Evolutionary conservation across 2,888 invertebrate species (phyloP).

Genomic region (Cartodere bifasciata): DNA sequence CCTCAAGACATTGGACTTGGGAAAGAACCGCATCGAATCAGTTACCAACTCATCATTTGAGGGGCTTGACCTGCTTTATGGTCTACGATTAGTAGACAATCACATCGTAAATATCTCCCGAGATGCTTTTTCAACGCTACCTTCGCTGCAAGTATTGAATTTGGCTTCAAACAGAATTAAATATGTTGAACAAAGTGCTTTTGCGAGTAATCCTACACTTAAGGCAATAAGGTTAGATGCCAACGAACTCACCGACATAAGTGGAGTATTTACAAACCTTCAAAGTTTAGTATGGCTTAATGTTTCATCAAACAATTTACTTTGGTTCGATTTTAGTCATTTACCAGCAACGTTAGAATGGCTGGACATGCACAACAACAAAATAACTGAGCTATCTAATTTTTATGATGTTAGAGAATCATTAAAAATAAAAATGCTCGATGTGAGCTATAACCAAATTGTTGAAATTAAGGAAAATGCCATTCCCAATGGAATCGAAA

Average conservation of each 20-base stretch:
- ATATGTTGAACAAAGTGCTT: constrained; percentile 65
- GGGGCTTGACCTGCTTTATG: constrained; percentile 61
- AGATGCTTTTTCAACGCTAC: constrained; percentile 58
- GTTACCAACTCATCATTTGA: constrained; percentile 60
- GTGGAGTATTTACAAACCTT: constrained; percentile 61
- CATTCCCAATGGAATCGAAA: constrained; percentile 61
- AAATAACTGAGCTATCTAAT: constrained; percentile 62
- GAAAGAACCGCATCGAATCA: constrained; percentile 64
- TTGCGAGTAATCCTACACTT: constrained; percentile 58
- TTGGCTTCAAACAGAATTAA: constrained; percentile 67
- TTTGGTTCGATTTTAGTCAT: constrained; percentile 71
- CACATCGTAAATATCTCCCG: constrained; percentile 62
- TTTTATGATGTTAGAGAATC: constrained; percentile 53
- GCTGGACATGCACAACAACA: constrained; percentile 71
- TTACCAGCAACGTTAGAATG: constrained; percentile 63
- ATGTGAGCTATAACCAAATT: constrained; percentile 62
- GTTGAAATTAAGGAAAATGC: constrained; percentile 53
- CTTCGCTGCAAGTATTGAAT: constrained; percentile 64
- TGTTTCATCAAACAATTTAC: constrained; percentile 64
- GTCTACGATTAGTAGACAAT: constrained; percentile 68
- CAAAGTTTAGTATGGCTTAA: constrained; percentile 68
- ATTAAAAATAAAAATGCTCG: constrained; percentile 60
- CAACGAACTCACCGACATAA: constrained; percentile 65
- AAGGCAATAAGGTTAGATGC: constrained; percentile 66
- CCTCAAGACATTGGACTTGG: constrained; percentile 66